These are phyloP conservation scores for Dysmachus trigonus DNA, from an alignment of 2,888 invertebrate genomes.

Conservation along the genomic window DNA sequence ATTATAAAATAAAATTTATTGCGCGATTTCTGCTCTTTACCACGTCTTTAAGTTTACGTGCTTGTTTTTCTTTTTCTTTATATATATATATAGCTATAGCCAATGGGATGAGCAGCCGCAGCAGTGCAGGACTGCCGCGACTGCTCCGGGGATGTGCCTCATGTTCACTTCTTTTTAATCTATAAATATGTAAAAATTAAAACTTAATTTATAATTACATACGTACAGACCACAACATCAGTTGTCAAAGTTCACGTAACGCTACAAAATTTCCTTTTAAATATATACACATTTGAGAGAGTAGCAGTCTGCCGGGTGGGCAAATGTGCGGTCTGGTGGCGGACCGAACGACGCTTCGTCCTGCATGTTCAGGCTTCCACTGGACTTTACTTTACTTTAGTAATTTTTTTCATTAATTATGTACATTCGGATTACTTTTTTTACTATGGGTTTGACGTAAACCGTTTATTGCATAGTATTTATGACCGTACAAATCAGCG, in stretches of 20 bases:
- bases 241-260: constrained; percentile 46
- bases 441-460: constrained; percentile 28
- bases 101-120: background rate
- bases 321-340: background rate
- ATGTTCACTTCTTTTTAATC: constrained; percentile 41
- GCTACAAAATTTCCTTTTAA: constrained; percentile 48
- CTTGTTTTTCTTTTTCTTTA: background rate
- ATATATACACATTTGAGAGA: constrained; percentile 50
- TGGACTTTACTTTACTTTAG: constrained; percentile 22
- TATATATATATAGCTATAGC: background rate
- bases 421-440: constrained; percentile 24
- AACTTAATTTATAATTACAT: constrained; percentile 51
- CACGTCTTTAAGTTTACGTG: background rate
- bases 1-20: background rate
- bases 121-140: background rate
- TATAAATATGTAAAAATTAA: constrained; percentile 49
- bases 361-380: background rate
- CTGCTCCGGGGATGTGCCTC: constrained; percentile 28
- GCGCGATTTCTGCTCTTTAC: constrained; percentile 11
- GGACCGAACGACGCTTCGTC: background rate
- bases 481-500: constrained; percentile 5
- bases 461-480: constrained; percentile 8
- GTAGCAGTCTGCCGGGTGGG: constrained; percentile 24
- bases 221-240: constrained; percentile 48
- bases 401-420: constrained; percentile 27